These are phyloP conservation scores for Synanthedon myopaeformis DNA, from an alignment of 2,888 invertebrate genomes.

Conservation along the genomic window DNA sequence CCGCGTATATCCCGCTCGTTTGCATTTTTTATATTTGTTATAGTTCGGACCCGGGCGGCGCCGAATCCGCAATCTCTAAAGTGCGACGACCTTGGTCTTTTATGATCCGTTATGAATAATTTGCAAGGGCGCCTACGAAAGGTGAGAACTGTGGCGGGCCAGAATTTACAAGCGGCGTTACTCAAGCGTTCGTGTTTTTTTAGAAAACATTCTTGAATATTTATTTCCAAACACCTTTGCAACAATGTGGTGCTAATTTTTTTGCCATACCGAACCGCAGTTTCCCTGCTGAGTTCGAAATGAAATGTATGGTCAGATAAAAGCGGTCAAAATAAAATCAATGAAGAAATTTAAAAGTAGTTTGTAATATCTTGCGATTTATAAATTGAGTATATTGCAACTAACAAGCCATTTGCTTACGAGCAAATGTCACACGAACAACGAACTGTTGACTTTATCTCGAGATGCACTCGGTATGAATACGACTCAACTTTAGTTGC, in stretches of 20 bases:
- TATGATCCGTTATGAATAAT: slow-evolving; percentile 45
- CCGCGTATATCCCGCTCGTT: slow-evolving; percentile 55
- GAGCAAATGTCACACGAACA: no score
- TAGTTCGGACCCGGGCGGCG: slow-evolving; percentile 13
- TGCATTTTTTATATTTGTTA: slow-evolving; percentile 26
- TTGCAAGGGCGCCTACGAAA: slow-evolving; percentile 30
- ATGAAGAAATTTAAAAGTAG: no score
- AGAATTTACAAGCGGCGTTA: slow-evolving; percentile 4
- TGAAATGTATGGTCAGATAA: no score
- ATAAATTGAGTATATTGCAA: no score
- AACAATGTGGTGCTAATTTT: slow-evolving; percentile 1
- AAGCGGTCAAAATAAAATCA: no score
- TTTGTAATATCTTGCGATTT: no score
- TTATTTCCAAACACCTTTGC: slow-evolving; percentile 1
- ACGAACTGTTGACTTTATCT: no score
- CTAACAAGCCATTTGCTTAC: no score
- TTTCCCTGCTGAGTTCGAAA: no score
- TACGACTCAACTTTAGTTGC: no score
- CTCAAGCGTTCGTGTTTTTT: slow-evolving; percentile 3
- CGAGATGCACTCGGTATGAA: no score
- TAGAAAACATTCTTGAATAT: not conserved
- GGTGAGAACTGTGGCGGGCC: slow-evolving; percentile 4
- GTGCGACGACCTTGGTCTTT: slow-evolving; percentile 60
- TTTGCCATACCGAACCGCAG: not conserved
- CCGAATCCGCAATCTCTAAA: slow-evolving; percentile 54